These are phyloP conservation scores for Zapornia atra DNA, from an alignment of 2,113 vertebrate species.

Conservation along the genomic window DNA sequence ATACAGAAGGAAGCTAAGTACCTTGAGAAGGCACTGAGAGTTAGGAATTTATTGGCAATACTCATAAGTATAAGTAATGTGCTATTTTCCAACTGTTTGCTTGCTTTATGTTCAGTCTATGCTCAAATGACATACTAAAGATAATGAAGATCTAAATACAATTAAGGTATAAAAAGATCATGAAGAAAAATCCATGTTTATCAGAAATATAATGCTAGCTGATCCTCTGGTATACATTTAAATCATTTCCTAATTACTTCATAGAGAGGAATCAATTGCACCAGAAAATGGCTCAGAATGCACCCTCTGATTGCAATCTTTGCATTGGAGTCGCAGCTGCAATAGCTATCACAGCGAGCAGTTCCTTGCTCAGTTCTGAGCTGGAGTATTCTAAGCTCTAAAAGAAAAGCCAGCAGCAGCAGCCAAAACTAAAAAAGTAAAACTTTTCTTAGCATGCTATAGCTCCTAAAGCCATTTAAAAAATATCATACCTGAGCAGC, in stretches of 20 bases:
- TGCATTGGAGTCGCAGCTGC: background rate
- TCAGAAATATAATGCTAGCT: background rate
- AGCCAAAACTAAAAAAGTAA: background rate
- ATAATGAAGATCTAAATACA: background rate
- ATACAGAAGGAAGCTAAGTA: background rate
- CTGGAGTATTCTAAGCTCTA: background rate
- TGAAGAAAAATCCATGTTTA: background rate
- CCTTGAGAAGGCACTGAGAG: background rate
- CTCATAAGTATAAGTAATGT: background rate
- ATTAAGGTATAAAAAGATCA: background rate
- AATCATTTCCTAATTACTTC: background rate
- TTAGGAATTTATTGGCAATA: background rate
- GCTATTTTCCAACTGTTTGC: background rate
- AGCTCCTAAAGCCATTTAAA: background rate
- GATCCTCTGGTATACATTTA: background rate
- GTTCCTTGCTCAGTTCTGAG: background rate
- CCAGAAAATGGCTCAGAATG: background rate
- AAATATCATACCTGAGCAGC: background rate
- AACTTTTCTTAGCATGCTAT: background rate
- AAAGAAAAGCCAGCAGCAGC: background rate
- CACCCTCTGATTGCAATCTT: rapidly evolving
- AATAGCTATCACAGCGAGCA: background rate
- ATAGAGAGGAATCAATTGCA: background rate
- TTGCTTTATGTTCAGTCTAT: background rate
- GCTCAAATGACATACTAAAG: background rate